A percentile compares a stretch with the other conserved stretches of the same genome.
Conservation (phyloP, 2,888 invertebrate genomes). For the Coremacera marginata region DNA sequence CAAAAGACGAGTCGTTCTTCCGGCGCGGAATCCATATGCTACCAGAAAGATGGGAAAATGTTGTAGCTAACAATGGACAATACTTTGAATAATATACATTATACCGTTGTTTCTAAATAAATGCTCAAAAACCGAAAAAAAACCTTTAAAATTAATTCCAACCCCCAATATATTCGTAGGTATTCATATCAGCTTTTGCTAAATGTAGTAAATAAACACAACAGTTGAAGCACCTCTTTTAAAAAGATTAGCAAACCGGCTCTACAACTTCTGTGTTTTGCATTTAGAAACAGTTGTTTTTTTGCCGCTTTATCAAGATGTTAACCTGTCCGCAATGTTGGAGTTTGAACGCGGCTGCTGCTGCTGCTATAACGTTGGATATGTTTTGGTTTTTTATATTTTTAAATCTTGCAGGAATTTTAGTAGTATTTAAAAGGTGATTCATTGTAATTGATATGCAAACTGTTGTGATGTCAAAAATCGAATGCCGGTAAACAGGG, state of each 20-base stretch:
- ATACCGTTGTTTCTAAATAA: no score
- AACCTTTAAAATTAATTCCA: no score
- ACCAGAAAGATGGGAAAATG: no score
- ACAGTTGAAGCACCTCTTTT: slow-evolving; percentile 16
- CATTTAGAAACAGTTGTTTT: not conserved
- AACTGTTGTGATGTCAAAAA: slow-evolving; percentile 23
- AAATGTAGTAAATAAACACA: slow-evolving; percentile 7
- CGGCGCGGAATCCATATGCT: no score
- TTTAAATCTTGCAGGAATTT: not conserved
- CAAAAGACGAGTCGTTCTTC: no score
- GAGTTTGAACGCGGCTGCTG: not conserved
- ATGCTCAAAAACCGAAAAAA: no score
- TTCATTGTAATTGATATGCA: slow-evolving; percentile 38
- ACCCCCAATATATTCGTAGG: not conserved
- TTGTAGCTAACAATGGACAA: no score
- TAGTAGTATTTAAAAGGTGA: slow-evolving; percentile 2
- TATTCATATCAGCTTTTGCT: not conserved
- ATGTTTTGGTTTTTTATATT: not conserved
- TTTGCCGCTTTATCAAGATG: slow-evolving; percentile 8
- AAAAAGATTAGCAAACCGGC: slow-evolving; percentile 14
- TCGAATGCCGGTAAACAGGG: not conserved
- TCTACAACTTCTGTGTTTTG: not conserved
- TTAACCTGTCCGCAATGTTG: slow-evolving; percentile 16
- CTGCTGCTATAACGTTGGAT: not conserved
- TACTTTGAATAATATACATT: no score